phyloP scores from a whole-genome alignment of 2,797 vertebrate species.

The Acanthis flammea region DNA sequence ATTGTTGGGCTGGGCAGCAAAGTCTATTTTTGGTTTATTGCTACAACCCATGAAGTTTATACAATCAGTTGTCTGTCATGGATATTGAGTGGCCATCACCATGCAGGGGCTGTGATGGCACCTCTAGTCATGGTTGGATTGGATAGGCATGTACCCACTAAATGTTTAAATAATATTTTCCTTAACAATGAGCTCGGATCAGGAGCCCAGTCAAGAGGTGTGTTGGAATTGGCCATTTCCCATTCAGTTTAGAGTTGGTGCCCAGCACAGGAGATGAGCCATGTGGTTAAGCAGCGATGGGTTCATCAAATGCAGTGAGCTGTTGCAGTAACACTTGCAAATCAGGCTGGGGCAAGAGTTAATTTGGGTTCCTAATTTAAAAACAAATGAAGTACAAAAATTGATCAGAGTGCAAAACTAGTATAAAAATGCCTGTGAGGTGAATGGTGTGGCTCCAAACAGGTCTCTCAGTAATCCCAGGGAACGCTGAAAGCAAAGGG shows the following conservation, averaged over 20 bases:
- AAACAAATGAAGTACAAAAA: constrained; percentile 36
- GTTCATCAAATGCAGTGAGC: background rate
- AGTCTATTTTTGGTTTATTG: background rate
- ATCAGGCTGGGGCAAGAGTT: constrained; percentile 9
- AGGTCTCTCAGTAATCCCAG: constrained; percentile 59
- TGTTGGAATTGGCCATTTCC: background rate
- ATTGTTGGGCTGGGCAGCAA: background rate
- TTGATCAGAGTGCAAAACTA: constrained; percentile 1
- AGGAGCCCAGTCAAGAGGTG: background rate
- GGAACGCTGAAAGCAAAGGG: constrained; percentile 54
- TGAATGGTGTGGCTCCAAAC: constrained; percentile 50
- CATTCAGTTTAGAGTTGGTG: background rate
- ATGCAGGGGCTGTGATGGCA: background rate
- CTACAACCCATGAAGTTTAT: background rate
- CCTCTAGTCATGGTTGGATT: background rate
- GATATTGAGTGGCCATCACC: background rate
- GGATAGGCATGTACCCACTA: background rate
- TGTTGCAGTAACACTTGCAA: constrained; percentile 1
- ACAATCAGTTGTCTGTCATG: background rate
- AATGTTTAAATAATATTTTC: background rate
- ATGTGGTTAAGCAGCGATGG: background rate
- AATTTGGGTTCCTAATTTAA: constrained; percentile 37
- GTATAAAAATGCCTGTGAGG: constrained; percentile 21
- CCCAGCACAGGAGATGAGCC: background rate
- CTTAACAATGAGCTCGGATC: background rate